These are phyloP conservation scores for Pristionchus entomophagus DNA, from an alignment of 2,888 invertebrate genomes.

Conservation along the genomic window DNA sequence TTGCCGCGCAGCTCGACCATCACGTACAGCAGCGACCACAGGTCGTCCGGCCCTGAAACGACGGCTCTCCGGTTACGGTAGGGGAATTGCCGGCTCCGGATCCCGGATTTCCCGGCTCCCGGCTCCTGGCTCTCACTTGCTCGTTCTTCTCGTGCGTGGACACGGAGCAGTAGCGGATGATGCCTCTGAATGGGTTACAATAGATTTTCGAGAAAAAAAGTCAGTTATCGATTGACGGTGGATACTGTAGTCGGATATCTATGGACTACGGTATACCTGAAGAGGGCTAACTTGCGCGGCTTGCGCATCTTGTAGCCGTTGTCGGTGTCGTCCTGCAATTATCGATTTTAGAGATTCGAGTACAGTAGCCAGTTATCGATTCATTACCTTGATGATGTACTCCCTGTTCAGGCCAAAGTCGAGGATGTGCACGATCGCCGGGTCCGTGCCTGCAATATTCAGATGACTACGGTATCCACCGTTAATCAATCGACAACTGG, in stretches of 20 bases:
- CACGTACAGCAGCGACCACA: conserved; percentile 47
- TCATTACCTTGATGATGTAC: conserved; percentile 22
- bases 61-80: neutral
- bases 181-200: conserved; percentile 43
- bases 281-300: conserved; percentile 32
- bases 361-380: no score
- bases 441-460: conserved; percentile 13
- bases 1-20: conserved; percentile 41
- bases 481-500: no score
- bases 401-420: conserved; percentile 47
- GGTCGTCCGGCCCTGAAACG: conserved; percentile 39
- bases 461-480: no score
- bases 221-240: neutral
- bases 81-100: neutral
- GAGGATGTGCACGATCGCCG: conserved; percentile 42
- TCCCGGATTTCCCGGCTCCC: no score
- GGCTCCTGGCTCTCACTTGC: neutral
- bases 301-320: conserved; percentile 42
- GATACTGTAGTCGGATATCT: neutral
- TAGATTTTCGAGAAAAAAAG: neutral
- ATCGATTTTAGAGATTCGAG: neutral
- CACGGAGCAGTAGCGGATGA: conserved; percentile 45
- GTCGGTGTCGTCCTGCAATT: neutral
- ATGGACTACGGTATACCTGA: conserved; percentile 36
- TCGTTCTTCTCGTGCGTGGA: conserved; percentile 39